phyloP scores from a whole-genome alignment of 2,113 vertebrate species.

The Phalacrocorax pelagicus region DNA sequence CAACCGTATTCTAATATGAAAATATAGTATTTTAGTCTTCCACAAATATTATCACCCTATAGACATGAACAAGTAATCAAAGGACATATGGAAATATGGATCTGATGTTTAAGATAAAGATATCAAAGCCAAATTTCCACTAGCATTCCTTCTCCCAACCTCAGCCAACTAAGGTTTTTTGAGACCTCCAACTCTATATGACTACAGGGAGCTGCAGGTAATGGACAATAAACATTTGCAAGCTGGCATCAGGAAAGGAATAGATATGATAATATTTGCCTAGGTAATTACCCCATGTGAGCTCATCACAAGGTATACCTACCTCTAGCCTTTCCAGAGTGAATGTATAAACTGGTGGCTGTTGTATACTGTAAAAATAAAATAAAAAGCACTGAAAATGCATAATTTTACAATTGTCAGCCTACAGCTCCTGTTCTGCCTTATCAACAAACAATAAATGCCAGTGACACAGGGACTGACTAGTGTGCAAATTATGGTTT shows the following conservation, averaged over 20 bases:
- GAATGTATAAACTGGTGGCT: not conserved
- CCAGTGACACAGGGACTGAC: not conserved
- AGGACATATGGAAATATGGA: not conserved
- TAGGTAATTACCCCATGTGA: not conserved
- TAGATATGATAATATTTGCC: not conserved
- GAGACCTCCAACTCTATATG: not conserved
- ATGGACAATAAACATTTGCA: not conserved
- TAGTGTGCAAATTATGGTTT: not conserved
- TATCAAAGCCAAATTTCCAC: not conserved
- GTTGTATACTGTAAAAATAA: not conserved
- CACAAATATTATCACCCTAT: not conserved
- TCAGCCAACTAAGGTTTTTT: not conserved
- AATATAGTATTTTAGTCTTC: not conserved
- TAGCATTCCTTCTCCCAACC: not conserved
- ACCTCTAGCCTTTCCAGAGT: not conserved
- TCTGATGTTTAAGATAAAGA: not conserved
- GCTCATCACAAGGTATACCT: not conserved
- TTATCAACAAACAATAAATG: not conserved
- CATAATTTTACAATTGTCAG: not conserved
- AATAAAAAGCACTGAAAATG: not conserved
- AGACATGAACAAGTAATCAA: not conserved
- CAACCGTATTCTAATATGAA: not conserved
- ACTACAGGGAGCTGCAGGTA: not conserved
- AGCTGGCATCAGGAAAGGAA: not conserved
- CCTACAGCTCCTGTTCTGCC: not conserved